Evolutionary conservation across 1,140 invertebrate species (phyloP), one percentile per base, ranked within the genome.

Genomic region (Mylabris phalerata): DNA sequence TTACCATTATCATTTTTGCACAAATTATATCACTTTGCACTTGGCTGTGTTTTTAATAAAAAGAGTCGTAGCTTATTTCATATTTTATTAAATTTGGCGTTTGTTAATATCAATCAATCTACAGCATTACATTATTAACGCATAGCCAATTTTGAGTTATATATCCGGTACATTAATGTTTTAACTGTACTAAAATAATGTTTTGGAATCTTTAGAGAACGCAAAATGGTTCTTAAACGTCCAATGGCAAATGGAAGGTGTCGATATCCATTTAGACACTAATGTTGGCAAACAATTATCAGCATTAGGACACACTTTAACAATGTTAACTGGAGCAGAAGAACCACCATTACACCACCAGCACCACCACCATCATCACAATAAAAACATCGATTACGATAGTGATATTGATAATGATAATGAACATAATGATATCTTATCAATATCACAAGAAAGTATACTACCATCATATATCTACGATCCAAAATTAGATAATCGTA

Each of bases 201-300:
- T 19, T 19, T 19, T 19, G 19, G 19, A 19, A 19, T 19, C 19
- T 19, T 19, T 19, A 82, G 92, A 93, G 75, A 98, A 97, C 77
- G 95, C 95, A 2, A 98, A 98, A 75, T 98, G 96, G 97, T 85
- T 98, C 62, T 76, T 99, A 26, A 98, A 98, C 75, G 93, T 98
- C 0, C 89, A 93, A 62, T 98, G 95, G 94, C 89, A 98, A 77
- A 99, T 99, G 97, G 92, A 98, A 78, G 97, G 97, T 52, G 93
- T 98, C 11, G 95, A 98, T 70, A 95, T 98, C 55, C 93, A 98
- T 74, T 77, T 98, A 46, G 95, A 98, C 74, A 92, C 94, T 0
- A 95, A 90, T 71, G 93, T 98, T 25, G 96, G 97, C 27, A 97
- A 98, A 73, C 92, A 97, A 71, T 76, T 98, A 11, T 94, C 92